phyloP scores from a whole-genome alignment of 2,113 vertebrate genomes.

The Sinocyclocheilus anshuiensis region DNA sequence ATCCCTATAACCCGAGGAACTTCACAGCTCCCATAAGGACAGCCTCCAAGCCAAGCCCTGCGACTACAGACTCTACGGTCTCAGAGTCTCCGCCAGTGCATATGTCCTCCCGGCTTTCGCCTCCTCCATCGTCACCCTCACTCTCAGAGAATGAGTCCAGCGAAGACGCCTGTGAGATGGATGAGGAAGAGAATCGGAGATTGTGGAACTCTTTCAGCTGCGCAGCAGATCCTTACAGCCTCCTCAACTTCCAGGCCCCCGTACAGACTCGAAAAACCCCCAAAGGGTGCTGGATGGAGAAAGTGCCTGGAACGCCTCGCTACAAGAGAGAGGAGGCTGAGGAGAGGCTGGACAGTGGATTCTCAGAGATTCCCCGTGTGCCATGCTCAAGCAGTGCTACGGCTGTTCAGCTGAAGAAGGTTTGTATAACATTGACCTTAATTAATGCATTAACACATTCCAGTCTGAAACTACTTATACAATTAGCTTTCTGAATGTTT shows the following conservation, averaged over 20 bases:
- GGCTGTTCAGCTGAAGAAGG: slow-evolving; percentile 67
- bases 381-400: background rate
- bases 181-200: slow-evolving; percentile 80
- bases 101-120: slow-evolving; percentile 39
- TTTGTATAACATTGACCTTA: slow-evolving; percentile 45
- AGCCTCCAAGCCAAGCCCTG: slow-evolving; percentile 29
- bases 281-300: background rate
- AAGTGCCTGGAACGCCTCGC: slow-evolving; percentile 2
- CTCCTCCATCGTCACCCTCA: slow-evolving; percentile 20
- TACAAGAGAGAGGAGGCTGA: slow-evolving; percentile 64
- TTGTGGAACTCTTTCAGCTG: slow-evolving; percentile 86
- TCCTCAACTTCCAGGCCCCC: slow-evolving; percentile 85
- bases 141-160: slow-evolving; percentile 52
- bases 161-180: slow-evolving; percentile 76
- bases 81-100: slow-evolving; percentile 45
- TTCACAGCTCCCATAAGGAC: slow-evolving; percentile 83
- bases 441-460: background rate
- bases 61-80: slow-evolving; percentile 54
- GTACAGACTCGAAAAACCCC: slow-evolving; percentile 70
- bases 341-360: slow-evolving; percentile 68
- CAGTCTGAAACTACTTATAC: background rate
- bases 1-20: slow-evolving; percentile 88
- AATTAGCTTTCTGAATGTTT: background rate
- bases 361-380: slow-evolving; percentile 54
- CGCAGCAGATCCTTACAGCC: slow-evolving; percentile 88